These are phyloP conservation scores for Aproaerema taeniolella DNA, from an alignment of 2,888 invertebrate species.

Conservation along the genomic window DNA sequence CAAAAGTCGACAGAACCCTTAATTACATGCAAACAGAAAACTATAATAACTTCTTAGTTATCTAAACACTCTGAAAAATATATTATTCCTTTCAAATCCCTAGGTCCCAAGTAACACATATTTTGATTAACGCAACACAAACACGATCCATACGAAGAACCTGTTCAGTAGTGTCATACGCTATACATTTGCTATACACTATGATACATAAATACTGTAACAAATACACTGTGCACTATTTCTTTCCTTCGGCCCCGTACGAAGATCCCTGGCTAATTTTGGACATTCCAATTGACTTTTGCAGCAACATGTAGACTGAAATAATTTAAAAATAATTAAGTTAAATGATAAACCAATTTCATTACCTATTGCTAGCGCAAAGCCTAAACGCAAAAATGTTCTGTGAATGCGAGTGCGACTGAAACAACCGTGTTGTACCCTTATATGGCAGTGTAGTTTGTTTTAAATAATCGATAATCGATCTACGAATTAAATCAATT, in stretches of 20 bases:
- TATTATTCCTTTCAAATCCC: constrained; percentile 3
- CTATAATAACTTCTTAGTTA: constrained; percentile 6
- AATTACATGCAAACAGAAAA: constrained; percentile 1
- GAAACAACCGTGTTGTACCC: no score
- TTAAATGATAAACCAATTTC: constrained; percentile 15
- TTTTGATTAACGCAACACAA: constrained; percentile 17
- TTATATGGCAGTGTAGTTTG: no score
- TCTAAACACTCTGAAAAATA: constrained; percentile 6
- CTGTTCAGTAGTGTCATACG: constrained; percentile 15
- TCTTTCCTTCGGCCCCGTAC: constrained; percentile 81
- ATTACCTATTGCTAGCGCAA: no score
- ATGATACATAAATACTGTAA: constrained; percentile 25
- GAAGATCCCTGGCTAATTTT: constrained; percentile 90
- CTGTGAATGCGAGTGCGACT: no score
- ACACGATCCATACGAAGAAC: constrained; percentile 19
- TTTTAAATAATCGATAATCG: no score
- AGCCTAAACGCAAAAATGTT: no score
- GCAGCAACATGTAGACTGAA: constrained; percentile 87
- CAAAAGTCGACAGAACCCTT: no score
- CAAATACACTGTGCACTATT: constrained; percentile 46
- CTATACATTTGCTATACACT: constrained; percentile 23
- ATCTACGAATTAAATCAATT: no score
- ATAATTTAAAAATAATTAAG: no score
- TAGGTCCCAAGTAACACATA: constrained; percentile 5
- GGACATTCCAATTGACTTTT: constrained; percentile 89